phyloP scores from a whole-genome alignment of 1,140 invertebrate genomes.

The Musca vetustissima region DNA sequence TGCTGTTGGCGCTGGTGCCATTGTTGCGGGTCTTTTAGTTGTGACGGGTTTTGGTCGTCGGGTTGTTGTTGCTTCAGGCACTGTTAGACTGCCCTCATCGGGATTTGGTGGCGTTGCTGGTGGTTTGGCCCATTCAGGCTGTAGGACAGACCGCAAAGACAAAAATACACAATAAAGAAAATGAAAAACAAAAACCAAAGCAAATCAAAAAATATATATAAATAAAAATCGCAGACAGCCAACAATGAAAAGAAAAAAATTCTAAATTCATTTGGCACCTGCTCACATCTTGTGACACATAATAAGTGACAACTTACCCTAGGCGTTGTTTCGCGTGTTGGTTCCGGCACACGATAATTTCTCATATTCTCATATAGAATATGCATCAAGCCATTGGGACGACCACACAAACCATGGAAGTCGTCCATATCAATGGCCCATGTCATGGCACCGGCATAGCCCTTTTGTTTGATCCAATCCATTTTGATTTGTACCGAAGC shows the following conservation, averaged over 20 bases:
- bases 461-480: constrained; percentile 78
- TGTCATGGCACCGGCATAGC: constrained; percentile 83
- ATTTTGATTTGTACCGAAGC: constrained; percentile 79
- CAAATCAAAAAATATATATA: constrained; percentile 19
- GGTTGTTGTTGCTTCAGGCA: constrained; percentile 47
- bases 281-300: constrained; percentile 43
- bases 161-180: not conserved
- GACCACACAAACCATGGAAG: constrained; percentile 75
- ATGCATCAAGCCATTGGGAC: constrained; percentile 70
- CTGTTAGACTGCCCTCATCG: constrained; percentile 45
- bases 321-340: constrained; percentile 67
- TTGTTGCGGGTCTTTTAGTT: constrained; percentile 38
- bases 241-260: not conserved
- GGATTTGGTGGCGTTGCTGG: constrained; percentile 63
- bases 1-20: constrained; percentile 37
- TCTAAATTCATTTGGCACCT: constrained; percentile 4
- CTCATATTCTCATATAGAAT: constrained; percentile 74
- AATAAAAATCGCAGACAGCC: not conserved
- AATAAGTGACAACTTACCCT: constrained; percentile 53
- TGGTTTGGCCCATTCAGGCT: constrained; percentile 72
- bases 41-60: constrained; percentile 46
- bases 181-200: constrained; percentile 4
- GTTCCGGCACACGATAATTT: constrained; percentile 71
- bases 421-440: constrained; percentile 91
- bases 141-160: constrained; percentile 35